Evolutionary conservation across 2,113 vertebrate genomes (phyloP).

Genomic region (Ovis canadensis): DNA sequence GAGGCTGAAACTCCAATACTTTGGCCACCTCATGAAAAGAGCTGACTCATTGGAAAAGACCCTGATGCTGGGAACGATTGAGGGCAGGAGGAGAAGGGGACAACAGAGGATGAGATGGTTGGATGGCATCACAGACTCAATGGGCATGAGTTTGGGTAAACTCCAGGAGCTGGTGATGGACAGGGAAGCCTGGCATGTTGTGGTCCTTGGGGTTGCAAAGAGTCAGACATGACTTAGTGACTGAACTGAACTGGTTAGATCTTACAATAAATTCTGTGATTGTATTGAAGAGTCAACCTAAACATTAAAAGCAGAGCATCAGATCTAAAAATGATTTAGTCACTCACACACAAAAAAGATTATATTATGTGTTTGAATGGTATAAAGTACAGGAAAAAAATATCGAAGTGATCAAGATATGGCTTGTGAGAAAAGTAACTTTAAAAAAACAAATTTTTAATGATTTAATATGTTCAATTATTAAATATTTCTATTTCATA

Average conservation of each 20-base stretch:
- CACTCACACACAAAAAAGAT: neutral
- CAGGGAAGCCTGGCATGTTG: too few species aligned
- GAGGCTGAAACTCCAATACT: neutral
- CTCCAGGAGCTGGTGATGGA: too few species aligned
- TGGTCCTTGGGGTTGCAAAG: neutral
- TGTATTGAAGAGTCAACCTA: neutral
- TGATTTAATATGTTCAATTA: neutral
- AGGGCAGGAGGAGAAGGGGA: too few species aligned
- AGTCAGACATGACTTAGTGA: neutral
- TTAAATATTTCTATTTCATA: neutral
- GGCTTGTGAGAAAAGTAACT: neutral
- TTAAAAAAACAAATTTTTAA: neutral
- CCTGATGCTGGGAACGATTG: too few species aligned
- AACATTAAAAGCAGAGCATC: neutral
- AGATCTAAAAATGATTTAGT: neutral
- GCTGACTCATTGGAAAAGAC: neutral
- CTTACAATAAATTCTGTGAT: neutral
- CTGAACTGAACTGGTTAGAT: neutral
- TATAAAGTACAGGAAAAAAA: neutral
- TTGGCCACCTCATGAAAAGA: neutral
- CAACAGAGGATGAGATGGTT: too few species aligned
- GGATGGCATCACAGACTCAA: too few species aligned
- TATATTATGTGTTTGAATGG: neutral
- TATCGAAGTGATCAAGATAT: neutral
- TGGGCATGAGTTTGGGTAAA: too few species aligned